Conservation (phyloP, 1,140 invertebrate genomes). For the Holcopasites calliopsidis region DNA sequence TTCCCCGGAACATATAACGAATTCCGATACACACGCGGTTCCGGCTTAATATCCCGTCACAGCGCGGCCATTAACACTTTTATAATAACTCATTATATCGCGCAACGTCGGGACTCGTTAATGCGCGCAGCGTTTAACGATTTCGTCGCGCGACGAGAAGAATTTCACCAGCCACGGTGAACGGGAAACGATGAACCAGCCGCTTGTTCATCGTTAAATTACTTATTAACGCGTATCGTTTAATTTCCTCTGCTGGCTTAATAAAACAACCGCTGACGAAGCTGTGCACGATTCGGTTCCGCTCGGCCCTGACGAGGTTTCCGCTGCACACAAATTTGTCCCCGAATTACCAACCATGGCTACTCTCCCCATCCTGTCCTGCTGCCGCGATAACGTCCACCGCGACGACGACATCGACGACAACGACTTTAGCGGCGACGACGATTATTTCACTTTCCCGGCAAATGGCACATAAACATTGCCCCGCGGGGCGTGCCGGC, state of each 20-base stretch:
- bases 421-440: conserved; percentile 38
- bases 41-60: conserved; percentile 50
- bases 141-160: neutral
- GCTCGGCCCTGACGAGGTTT: neutral
- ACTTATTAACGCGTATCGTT: conserved; percentile 33
- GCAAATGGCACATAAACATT: conserved; percentile 64
- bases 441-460: conserved; percentile 65
- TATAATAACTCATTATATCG: conserved; percentile 47
- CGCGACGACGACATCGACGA: conserved; percentile 9
- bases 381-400: neutral
- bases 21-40: conserved; percentile 55
- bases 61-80: conserved; percentile 50
- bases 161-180: conserved; percentile 21
- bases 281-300: too few species aligned
- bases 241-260: conserved; percentile 1
- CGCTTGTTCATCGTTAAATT: conserved; percentile 28
- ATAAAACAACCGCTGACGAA: neutral
- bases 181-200: neutral
- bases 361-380: neutral
- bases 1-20: conserved; percentile 46
- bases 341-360: conserved; percentile 15
- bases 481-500: conserved; percentile 35
- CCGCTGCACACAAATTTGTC: neutral
- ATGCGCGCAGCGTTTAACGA: conserved; percentile 22
- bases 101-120: neutral